These are phyloP conservation scores for Melanotaenia boesemani DNA, from an alignment of 2,797 vertebrate genomes.

Conservation along the genomic window DNA sequence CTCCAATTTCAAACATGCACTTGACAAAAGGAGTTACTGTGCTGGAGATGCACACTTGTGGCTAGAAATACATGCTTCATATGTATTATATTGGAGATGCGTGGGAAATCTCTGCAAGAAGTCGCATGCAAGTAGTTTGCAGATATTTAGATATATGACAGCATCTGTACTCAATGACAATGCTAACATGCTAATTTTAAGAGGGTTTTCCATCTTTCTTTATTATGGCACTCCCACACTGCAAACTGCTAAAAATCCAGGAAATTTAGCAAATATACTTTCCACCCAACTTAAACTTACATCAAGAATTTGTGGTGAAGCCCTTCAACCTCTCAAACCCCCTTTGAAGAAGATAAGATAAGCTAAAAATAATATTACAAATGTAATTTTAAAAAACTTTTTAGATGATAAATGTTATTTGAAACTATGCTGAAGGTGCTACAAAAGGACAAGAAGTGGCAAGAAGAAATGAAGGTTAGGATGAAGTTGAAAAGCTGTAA, in stretches of 20 bases:
- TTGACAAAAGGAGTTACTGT: too few relatives aligned
- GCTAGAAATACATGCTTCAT: too few relatives aligned
- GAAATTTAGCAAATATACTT: too few relatives aligned
- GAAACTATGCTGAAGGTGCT: background rate
- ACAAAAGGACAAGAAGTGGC: background rate
- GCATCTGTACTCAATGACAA: background rate
- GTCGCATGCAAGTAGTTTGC: background rate
- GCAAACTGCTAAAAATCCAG: background rate
- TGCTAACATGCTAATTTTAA: background rate
- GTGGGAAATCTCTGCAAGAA: background rate
- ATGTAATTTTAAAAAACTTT: background rate
- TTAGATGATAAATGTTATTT: background rate
- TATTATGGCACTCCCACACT: background rate
- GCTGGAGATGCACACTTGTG: too few relatives aligned
- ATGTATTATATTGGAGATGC: too few relatives aligned
- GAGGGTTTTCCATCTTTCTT: background rate
- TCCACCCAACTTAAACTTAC: too few relatives aligned
- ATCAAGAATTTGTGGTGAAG: too few relatives aligned
- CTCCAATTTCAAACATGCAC: too few relatives aligned
- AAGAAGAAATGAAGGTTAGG: constrained; percentile 32
- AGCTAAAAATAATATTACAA: too few relatives aligned
- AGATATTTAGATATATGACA: background rate
- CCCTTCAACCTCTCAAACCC: too few relatives aligned
- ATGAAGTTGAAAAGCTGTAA: constrained; percentile 9
- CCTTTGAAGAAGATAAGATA: too few relatives aligned